Conservation (phyloP, 2,888 invertebrate species). For the Parnassius apollo region DNA sequence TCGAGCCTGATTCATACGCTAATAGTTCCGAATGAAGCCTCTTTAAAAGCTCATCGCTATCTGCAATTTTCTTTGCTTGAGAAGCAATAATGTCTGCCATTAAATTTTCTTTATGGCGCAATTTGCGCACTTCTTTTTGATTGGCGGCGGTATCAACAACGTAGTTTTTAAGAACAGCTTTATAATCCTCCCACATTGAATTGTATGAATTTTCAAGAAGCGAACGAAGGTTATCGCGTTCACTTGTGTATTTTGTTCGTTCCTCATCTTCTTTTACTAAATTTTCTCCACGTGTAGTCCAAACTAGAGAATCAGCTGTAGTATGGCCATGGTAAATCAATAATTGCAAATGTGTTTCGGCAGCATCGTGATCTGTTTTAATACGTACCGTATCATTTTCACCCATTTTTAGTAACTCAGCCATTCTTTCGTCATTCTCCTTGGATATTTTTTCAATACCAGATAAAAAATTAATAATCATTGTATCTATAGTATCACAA, state of each 20-base stretch:
- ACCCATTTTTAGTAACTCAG: constrained; percentile 47
- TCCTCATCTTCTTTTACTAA: constrained; percentile 72
- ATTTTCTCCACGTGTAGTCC: constrained; percentile 67
- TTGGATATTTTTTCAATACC: constrained; percentile 58
- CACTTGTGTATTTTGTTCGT: constrained; percentile 50
- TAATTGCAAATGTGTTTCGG: constrained; percentile 68
- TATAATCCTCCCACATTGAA: constrained; percentile 65
- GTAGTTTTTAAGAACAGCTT: constrained; percentile 61
- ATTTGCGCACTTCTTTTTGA: constrained; percentile 63
- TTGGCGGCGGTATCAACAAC: constrained; percentile 63
- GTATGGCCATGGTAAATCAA: constrained; percentile 59
- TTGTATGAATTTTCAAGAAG: constrained; percentile 63
- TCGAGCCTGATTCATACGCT: constrained; percentile 70
- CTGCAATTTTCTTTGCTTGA: constrained; percentile 67
- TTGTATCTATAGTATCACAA: constrained; percentile 81
- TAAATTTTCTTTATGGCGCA: constrained; percentile 64
- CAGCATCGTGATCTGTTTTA: constrained; percentile 53
- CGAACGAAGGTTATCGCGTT: constrained; percentile 61
- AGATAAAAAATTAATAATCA: constrained; percentile 73
- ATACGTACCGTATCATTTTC: constrained; percentile 48
- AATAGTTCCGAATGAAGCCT: constrained; percentile 58
- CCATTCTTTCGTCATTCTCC: constrained; percentile 53
- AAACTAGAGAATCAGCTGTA: constrained; percentile 57
- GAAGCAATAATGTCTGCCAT: constrained; percentile 73
- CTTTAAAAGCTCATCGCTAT: constrained; percentile 58